Evolutionary conservation across 2,113 vertebrate species (phyloP), one percentile per base, ranked within the genome.

Genomic region (Terrapene triunguis): DNA sequence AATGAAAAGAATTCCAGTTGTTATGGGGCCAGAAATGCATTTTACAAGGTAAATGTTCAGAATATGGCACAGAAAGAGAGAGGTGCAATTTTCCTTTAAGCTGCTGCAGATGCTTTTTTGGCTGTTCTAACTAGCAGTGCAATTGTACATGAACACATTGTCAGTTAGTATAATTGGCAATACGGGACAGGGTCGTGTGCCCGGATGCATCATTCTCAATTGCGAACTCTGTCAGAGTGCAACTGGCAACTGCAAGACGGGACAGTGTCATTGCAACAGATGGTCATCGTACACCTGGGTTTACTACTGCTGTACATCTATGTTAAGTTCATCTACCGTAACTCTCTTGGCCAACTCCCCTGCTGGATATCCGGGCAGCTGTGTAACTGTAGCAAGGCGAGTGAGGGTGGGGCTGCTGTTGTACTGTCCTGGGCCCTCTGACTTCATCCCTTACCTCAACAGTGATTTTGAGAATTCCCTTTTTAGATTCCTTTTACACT

Each of bases 41-140:
- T 65, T 65, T 65, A 35, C 29, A 16, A 16, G 12, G 65, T 21
- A 69, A 69, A 19, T 21, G 8, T n/a, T 69, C 16, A 69, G 65
- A n/a, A n/a, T 21, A 35, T n/a, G 8, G 47, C 72, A 44, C 10
- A 76, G 38, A 76, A 12, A 44, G 4, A 27, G 80, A 22, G 27
- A 84, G 38, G 53, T n/a, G 47, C 22, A 76, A 35, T 8, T 55
- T 94, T 35, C 48, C 32, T 44, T 86, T 55, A 62, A 83, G 27
- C 17, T 83, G 59, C 62, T 42, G 48, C 55, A 29, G 48, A 47
- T 35, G 13, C 6, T 92, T 2, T 0, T 22, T 84, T 47, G 5
- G 5, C 19, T 27, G n/a, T 0, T 0, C 10, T 24, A 1, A 0
- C 0, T 38, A n/a, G 35, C 16, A 11, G 2, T 5, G 19, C 0